These are phyloP conservation scores for Leptarthrus brevirostris DNA, from an alignment of 2,888 invertebrate species.

Conservation along the genomic window DNA sequence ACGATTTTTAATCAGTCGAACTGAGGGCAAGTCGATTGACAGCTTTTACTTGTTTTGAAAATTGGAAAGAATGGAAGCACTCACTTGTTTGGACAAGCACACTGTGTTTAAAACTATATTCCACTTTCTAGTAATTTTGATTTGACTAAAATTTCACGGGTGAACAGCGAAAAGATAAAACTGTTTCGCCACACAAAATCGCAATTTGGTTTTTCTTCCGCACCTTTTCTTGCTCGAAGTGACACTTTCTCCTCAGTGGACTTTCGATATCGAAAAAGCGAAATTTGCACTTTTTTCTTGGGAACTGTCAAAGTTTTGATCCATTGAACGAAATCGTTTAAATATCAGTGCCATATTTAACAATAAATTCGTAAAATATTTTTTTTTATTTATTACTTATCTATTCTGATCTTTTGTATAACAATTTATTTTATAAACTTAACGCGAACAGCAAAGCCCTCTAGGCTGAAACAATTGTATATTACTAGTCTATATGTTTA, in stretches of 20 bases:
- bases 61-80: background rate
- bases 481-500: too few species aligned
- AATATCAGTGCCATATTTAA: too few species aligned
- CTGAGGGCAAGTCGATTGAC: conserved; percentile 2
- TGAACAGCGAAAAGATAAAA: conserved; percentile 11
- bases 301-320: conserved; percentile 1
- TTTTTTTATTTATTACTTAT: too few species aligned
- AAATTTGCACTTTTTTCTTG: conserved; percentile 18
- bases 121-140: background rate
- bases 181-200: conserved; percentile 8
- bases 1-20: background rate
- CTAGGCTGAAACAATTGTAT: too few species aligned
- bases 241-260: conserved; percentile 25
- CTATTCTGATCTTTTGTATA: too few species aligned
- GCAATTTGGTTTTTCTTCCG: conserved; percentile 21
- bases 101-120: background rate
- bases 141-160: conserved; percentile 18
- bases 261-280: conserved; percentile 7
- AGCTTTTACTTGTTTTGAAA: conserved; percentile 30
- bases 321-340: background rate
- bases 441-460: too few species aligned
- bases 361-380: too few species aligned
- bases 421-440: too few species aligned
- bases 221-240: conserved; percentile 30
- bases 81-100: conserved; percentile 17